phyloP scores from a whole-genome alignment of 2,888 invertebrate species.

The Noctua comes region DNA sequence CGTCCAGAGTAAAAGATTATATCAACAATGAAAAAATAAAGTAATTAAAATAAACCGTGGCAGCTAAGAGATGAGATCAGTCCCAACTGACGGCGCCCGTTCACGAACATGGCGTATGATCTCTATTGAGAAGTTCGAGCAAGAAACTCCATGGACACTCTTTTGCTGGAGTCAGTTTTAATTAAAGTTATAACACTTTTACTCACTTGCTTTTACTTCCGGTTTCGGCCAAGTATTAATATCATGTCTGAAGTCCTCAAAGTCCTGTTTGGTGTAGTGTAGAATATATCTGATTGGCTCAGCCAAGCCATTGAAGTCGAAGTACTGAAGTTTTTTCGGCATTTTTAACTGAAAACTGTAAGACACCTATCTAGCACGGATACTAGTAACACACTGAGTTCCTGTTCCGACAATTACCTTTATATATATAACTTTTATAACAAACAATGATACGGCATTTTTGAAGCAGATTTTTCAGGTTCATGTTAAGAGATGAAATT shows the following conservation, averaged over 20 bases:
- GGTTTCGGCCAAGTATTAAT: slow-evolving; percentile 31
- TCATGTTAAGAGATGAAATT: neutral
- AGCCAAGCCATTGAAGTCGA: slow-evolving; percentile 77
- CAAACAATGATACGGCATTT: slow-evolving; percentile 16
- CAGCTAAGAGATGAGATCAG: too few species aligned
- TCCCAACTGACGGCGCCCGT: too few species aligned
- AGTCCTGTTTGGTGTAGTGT: slow-evolving; percentile 82
- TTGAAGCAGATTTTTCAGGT: neutral
- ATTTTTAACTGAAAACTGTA: slow-evolving; percentile 55
- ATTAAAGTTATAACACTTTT: neutral
- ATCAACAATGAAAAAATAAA: too few species aligned
- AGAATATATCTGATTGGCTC: slow-evolving; percentile 82
- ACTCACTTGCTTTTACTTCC: slow-evolving; percentile 45
- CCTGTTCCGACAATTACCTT: neutral
- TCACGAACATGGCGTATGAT: too few species aligned
- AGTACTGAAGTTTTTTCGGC: slow-evolving; percentile 77
- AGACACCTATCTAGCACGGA: slow-evolving; percentile 13
- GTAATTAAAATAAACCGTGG: too few species aligned
- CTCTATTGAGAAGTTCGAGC: too few species aligned
- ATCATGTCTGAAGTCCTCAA: slow-evolving; percentile 78
- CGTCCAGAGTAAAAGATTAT: too few species aligned
- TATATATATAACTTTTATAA: neutral
- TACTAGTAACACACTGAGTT: slow-evolving; percentile 11
- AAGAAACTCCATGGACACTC: too few species aligned
- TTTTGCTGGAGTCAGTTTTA: neutral